These are phyloP conservation scores for Peromyscus attwateri DNA, from an alignment of 2,797 vertebrate genomes.

Conservation along the genomic window DNA sequence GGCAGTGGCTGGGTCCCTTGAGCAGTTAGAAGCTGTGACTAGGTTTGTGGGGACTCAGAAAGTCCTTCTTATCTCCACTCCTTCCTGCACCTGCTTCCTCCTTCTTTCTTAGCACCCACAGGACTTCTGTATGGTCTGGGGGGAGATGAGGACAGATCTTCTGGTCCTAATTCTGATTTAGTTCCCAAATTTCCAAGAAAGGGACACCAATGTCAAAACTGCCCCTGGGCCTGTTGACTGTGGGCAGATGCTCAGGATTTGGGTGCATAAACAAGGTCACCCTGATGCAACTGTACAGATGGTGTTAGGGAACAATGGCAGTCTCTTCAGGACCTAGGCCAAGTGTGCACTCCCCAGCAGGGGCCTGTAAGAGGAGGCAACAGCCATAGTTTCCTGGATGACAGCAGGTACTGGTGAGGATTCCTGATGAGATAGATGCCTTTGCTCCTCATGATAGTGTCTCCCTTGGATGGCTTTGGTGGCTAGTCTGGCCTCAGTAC, in stretches of 20 bases:
- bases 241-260: neutral
- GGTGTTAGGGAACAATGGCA: too few relatives aligned
- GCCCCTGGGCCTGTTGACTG: neutral
- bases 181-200: neutral
- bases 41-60: too few relatives aligned
- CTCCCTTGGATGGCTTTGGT: neutral
- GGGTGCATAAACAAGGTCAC: neutral
- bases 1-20: neutral
- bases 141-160: neutral
- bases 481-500: neutral
- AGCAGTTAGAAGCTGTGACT: neutral
- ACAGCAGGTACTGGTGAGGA: neutral
- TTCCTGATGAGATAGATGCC: neutral
- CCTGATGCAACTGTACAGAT: neutral
- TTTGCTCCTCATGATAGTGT: neutral
- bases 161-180: neutral
- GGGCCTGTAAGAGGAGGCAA: rapidly evolving
- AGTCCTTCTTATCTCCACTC: too few relatives aligned
- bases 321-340: rapidly evolving
- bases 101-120: neutral
- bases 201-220: neutral
- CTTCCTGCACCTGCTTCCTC: neutral
- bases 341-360: rapidly evolving
- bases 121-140: neutral
- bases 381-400: neutral